Conservation (phyloP, 2,888 invertebrate genomes). For the Gnatocerus cornutus region DNA sequence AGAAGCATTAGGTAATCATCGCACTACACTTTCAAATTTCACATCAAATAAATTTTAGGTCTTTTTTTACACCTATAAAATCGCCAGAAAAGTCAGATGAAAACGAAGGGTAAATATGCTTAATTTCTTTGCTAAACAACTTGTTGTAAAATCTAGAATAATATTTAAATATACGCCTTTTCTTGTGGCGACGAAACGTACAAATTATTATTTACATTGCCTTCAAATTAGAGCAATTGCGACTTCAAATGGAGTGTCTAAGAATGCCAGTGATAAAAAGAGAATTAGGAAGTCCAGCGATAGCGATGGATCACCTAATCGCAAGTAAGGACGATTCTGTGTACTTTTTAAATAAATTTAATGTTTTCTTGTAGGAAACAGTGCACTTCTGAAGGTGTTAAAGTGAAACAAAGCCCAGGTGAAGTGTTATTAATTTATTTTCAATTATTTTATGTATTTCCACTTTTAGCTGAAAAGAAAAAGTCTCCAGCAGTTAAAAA, state of each 20-base stretch:
- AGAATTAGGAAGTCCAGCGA: constrained; percentile 36
- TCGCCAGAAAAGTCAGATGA: constrained; percentile 20
- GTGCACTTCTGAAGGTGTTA: not conserved
- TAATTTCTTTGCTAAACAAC: constrained; percentile 10
- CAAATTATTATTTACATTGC: constrained; percentile 35
- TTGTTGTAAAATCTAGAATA: constrained; percentile 2
- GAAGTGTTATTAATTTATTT: not conserved
- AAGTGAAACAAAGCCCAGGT: not conserved
- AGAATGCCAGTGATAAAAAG: constrained; percentile 10
- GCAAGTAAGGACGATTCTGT: constrained; percentile 25
- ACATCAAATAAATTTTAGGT: constrained; percentile 31
- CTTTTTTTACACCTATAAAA: constrained; percentile 45
- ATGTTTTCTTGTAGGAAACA: not conserved
- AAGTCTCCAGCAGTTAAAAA: not conserved
- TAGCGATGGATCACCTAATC: constrained; percentile 35
- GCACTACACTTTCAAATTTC: not conserved
- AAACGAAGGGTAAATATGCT: constrained; percentile 43
- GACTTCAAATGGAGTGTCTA: not conserved
- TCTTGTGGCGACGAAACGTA: not conserved
- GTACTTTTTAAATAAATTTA: not conserved
- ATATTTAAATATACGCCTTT: not conserved
- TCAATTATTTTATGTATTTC: too few species aligned
- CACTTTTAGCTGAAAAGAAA: too few species aligned
- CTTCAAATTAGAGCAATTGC: constrained; percentile 38
- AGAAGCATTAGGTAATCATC: constrained; percentile 38